A percentile compares a stretch with the other conserved stretches of the same genome.
phyloP scores from a whole-genome alignment of 1,140 invertebrate species.

The Bombyx mori region DNA sequence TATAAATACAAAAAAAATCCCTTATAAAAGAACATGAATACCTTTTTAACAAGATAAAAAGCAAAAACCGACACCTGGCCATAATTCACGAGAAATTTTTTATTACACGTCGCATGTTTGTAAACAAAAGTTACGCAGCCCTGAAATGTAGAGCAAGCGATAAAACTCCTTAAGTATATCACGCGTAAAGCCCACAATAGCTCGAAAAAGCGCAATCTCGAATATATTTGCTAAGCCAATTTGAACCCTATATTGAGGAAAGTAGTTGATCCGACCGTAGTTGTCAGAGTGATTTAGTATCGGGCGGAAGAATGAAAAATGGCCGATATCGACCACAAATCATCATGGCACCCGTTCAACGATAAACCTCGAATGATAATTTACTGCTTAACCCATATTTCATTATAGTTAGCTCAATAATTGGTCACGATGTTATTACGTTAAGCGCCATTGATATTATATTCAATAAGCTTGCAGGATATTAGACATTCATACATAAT shows the following conservation, averaged over 20 bases:
- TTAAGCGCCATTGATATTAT: too few relatives aligned
- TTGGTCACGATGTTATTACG: too few relatives aligned
- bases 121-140: conserved; percentile 1
- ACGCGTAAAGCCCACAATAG: conserved; percentile 1
- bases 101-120: not conserved
- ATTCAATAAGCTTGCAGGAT: too few relatives aligned
- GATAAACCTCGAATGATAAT: conserved; percentile 2
- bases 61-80: conserved; percentile 1
- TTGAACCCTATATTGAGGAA: not conserved
- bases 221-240: too few relatives aligned
- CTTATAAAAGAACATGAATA: not conserved
- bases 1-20: too few relatives aligned
- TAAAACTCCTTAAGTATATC: too few relatives aligned
- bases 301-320: conserved; percentile 3
- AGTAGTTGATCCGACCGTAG: conserved; percentile 2
- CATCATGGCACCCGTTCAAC: conserved; percentile 1
- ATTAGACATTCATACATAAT: too few relatives aligned
- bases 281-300: conserved; percentile 3
- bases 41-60: conserved; percentile 3
- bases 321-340: conserved; percentile 1
- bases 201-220: not conserved
- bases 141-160: too few relatives aligned
- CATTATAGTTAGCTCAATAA: not conserved
- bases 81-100: conserved; percentile 1
- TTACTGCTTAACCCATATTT: conserved; percentile 4